Evolutionary conservation across 92 coral and sea anemone genomes (phyloP), one percentile per base, ranked within the genome.

Genomic region (Epizoanthus ramosus): DNA sequence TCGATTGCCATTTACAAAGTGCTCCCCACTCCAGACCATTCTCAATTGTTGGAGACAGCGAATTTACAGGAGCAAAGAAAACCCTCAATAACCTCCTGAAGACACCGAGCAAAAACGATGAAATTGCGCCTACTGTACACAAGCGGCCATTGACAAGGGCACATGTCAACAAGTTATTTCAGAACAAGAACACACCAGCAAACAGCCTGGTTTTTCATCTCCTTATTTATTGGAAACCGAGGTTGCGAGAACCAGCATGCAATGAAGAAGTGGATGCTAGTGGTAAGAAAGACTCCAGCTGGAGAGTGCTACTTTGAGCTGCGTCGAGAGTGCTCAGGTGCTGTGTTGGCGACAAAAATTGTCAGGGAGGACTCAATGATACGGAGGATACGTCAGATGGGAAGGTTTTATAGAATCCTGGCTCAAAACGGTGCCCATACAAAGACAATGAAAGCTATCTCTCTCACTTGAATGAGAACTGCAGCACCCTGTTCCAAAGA

Each of bases 211-310:
- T 89, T 89, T 39, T 69, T 76, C 41, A 58, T 89, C 59, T 65
- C 75, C 52, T 68, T 89, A 5, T 79, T 71, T 83, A 77, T 71
- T 47, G 87, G 92, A 45, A 89, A 89, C 64, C 31, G 87, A 85
- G 92, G 89, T 10, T 18, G 89, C 31, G 92, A 89, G 73, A 89
- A 89, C 84, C 89, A 89, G 68, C 83, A 70, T 15, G 15, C 43
- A 23, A 52, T 80, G 68, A 67, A 79, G 83, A 85, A 85, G 24
- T n/a, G 47, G 68, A 85, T 85, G 89, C 82, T 88, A 18, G 74
- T 80, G 33, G 58, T n/a, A 24, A 76, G 92, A 67, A 57, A 80
- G 63, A 80, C 89, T 16, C 80, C 87, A 31, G 76, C 28, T 35
- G 89, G 86, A 24, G 56, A 79, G 66, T 28, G 18, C 47, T 84